Conservation (phyloP, 2,797 vertebrate genomes). For the Odontamblyopus rebecca region DNA sequence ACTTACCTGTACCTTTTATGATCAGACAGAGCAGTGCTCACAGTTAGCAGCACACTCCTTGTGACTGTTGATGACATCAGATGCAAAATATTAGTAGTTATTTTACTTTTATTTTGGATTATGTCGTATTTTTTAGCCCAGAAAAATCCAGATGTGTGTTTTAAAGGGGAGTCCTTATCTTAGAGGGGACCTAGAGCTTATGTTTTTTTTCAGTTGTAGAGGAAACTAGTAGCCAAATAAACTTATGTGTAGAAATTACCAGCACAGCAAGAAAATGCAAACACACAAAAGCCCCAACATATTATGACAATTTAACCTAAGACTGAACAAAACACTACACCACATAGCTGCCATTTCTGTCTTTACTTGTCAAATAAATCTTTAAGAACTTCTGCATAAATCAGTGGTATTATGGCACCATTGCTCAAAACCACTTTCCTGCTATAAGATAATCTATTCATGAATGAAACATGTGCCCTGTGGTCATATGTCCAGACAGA, state of each 20-base stretch:
- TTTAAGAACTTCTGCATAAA: not conserved
- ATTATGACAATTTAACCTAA: not conserved
- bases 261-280: not conserved
- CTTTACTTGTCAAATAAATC: not conserved
- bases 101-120: too few relatives aligned
- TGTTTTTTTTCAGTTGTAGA: too few relatives aligned
- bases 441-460: not conserved
- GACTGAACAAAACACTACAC: not conserved
- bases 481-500: slow-evolving; percentile 3
- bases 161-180: too few relatives aligned
- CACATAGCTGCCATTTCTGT: too few relatives aligned
- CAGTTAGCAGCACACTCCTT: too few relatives aligned
- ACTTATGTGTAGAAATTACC: not conserved
- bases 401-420: not conserved
- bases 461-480: slow-evolving; percentile 1
- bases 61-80: too few relatives aligned
- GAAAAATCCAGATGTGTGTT: too few relatives aligned
- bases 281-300: not conserved
- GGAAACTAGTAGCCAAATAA: not conserved
- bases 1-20: too few relatives aligned
- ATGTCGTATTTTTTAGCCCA: too few relatives aligned
- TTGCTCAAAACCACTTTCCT: not conserved
- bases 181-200: too few relatives aligned
- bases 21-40: too few relatives aligned
- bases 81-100: too few relatives aligned